Evolutionary conservation across 92 coral and sea anemone species (phyloP).

Genomic region (Parazoanthus darwini): DNA sequence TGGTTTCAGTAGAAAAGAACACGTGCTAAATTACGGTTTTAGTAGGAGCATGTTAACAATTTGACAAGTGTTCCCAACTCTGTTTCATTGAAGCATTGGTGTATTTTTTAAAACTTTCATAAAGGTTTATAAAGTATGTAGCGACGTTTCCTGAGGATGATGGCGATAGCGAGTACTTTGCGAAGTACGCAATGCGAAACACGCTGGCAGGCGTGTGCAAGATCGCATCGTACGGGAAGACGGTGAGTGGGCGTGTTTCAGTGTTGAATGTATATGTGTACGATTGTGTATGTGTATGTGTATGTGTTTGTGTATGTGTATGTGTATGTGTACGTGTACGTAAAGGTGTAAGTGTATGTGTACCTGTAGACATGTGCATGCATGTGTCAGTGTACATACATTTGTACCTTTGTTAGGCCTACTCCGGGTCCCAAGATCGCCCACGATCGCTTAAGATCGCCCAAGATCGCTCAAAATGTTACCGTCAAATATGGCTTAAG

Average conservation of each 20-base stretch:
- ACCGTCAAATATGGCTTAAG: no score
- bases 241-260: constrained; percentile 58
- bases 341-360: background rate
- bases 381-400: no score
- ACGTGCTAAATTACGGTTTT: no score
- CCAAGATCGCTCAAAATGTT: no score
- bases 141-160: constrained; percentile 93
- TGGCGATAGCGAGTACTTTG: constrained; percentile 65
- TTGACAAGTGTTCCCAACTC: no score
- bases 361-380: no score
- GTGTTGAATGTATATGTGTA: background rate
- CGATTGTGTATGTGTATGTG: background rate
- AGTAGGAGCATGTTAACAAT: no score
- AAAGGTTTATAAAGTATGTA: constrained; percentile 83
- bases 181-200: constrained; percentile 89
- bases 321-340: background rate
- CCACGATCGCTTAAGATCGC: no score
- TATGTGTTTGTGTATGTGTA: background rate
- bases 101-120: background rate
- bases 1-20: no score
- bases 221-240: constrained; percentile 92
- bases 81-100: no score
- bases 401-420: no score
- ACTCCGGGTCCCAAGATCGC: no score
- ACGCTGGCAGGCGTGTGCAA: constrained; percentile 89